Evolutionary conservation across 2,113 vertebrate genomes (phyloP), one percentile per base, ranked within the genome.

Genomic region (Bombycilla garrulus): DNA sequence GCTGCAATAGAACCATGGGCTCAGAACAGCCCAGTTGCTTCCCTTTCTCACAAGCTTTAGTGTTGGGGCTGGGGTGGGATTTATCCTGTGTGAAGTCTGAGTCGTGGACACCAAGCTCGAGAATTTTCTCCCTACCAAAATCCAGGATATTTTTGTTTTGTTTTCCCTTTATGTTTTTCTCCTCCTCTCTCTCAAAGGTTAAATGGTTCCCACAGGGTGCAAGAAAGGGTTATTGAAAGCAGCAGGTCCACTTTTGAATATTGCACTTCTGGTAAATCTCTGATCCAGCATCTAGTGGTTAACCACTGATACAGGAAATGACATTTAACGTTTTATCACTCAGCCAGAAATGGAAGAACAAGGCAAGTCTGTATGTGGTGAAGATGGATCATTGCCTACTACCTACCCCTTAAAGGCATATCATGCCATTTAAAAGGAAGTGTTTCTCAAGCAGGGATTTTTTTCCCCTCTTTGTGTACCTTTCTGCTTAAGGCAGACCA

Each of bases 291-390:
- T 96, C 96, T 96, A 96, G 97, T 92, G 98, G 98, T 98, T 98
- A 98, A 98, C 98, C 98, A 97, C 97, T 95, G 97, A 98, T 97
- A 97, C 97, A 98, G 98, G 97, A 98, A 98, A 97, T 98, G 98
- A 97, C 98, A 98, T 98, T 97, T 97, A 97, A 96, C 94, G 65
- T 98, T 97, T 98, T 97, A 98, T 98, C 97, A 94, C 97, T 97
- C 95, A 96, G 97, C 97, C 97, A 98, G 97, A 96, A 97, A 96
- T 96, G 97, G 97, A 97, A 98, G 97, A 98, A 97, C 97, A 97
- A 98, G 97, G 97, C 96, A 51, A 96, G 97, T 90, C 97, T 97
- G 94, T 98, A 96, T 97, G 94, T 92, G 83, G 93, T 92, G 94
- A 97, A 85, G 95, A 97, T 96, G 97, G 97, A 97, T 94, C 87